phyloP scores from a whole-genome alignment of 1,140 invertebrate genomes.

The Ips nitidus region DNA sequence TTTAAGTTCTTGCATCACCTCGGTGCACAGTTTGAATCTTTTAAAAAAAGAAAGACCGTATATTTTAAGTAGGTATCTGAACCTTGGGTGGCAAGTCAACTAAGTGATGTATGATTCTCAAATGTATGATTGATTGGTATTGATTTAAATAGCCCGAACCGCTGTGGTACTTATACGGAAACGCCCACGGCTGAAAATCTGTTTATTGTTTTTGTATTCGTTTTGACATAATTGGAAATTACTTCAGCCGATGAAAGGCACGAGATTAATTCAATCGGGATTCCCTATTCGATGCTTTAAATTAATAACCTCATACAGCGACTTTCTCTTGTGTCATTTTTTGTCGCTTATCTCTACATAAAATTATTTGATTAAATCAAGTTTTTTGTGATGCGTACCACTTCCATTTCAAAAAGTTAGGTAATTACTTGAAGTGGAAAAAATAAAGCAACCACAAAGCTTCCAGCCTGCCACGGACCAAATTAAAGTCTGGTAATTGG shows the following conservation, averaged over 20 bases:
- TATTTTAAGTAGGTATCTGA: no score
- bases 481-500: constrained; percentile 9
- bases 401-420: no score
- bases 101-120: constrained; percentile 13
- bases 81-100: background rate
- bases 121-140: constrained; percentile 14
- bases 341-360: background rate
- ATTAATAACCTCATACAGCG: background rate
- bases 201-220: constrained; percentile 6
- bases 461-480: background rate
- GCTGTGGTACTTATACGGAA: constrained; percentile 4
- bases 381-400: no score
- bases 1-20: no score
- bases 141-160: constrained; percentile 18
- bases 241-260: constrained; percentile 3
- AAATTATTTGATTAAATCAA: background rate
- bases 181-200: constrained; percentile 5
- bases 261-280: constrained; percentile 7
- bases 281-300: background rate
- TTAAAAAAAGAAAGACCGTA: no score
- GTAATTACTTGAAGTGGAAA: no score
- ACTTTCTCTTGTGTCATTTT: constrained; percentile 11
- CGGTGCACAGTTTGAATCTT: no score
- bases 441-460: background rate
- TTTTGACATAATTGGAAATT: constrained; percentile 17